These are phyloP conservation scores for Teleopsis dalmanni DNA, from an alignment of 1,140 invertebrate species.

Conservation along the genomic window DNA sequence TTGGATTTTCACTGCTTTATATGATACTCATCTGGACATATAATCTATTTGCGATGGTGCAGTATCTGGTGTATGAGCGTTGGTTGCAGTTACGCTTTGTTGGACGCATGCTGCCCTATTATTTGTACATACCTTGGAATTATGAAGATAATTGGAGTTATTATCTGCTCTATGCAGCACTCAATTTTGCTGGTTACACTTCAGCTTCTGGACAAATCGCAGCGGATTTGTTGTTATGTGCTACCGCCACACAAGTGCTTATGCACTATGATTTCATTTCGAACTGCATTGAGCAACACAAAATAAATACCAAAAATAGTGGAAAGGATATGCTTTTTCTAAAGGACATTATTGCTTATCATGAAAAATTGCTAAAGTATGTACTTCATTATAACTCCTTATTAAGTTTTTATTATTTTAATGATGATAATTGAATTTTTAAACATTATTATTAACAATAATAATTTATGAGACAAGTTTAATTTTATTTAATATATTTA, in stretches of 20 bases:
- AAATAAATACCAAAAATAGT: slow-evolving; percentile 1
- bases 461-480: no score
- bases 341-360: slow-evolving; percentile 19
- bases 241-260: slow-evolving; percentile 25
- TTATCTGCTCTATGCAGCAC: slow-evolving; percentile 18
- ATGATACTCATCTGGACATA: slow-evolving; percentile 34
- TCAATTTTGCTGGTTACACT: slow-evolving; percentile 28
- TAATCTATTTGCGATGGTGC: slow-evolving; percentile 26
- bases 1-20: slow-evolving; percentile 25
- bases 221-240: slow-evolving; percentile 27
- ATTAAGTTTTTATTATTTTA: background rate
- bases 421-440: background rate
- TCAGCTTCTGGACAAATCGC: slow-evolving; percentile 32
- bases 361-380: slow-evolving; percentile 23
- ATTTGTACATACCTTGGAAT: slow-evolving; percentile 24
- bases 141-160: slow-evolving; percentile 23
- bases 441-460: background rate
- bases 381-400: background rate
- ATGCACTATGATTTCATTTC: slow-evolving; percentile 33
- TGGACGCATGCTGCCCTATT: slow-evolving; percentile 23
- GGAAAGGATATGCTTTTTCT: slow-evolving; percentile 19
- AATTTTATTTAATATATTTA: no score
- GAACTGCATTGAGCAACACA: slow-evolving; percentile 7
- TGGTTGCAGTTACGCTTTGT: slow-evolving; percentile 19
- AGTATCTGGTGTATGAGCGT: slow-evolving; percentile 26